These are phyloP conservation scores for Acinonyx jubatus DNA, from an alignment of 2,113 vertebrate species.

Conservation along the genomic window DNA sequence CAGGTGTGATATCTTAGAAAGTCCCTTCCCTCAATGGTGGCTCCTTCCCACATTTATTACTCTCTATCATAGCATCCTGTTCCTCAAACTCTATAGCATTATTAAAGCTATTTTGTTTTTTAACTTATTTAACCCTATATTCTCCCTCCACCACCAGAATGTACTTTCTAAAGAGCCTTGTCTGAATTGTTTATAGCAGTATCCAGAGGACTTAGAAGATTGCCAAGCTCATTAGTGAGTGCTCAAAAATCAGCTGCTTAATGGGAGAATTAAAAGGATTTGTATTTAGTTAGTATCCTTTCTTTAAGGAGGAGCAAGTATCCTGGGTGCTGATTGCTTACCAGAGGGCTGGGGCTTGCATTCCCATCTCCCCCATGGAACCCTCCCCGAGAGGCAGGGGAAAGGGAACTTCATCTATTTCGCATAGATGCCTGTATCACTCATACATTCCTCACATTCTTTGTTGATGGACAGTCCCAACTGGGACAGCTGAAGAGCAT, in stretches of 20 bases:
- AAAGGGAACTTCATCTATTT: constrained; percentile 51
- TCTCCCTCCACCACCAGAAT: not conserved
- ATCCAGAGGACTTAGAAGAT: not conserved
- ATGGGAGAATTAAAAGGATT: not conserved
- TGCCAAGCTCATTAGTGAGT: not conserved
- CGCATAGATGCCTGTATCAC: not conserved
- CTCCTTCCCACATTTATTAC: not conserved
- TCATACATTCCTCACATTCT: constrained; percentile 65
- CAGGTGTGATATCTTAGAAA: not conserved
- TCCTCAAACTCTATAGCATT: not conserved
- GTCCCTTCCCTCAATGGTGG: not conserved
- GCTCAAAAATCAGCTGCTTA: not conserved
- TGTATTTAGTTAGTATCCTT: not conserved
- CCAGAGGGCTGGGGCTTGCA: too few species aligned
- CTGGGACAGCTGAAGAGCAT: constrained; percentile 58
- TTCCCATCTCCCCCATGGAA: not conserved
- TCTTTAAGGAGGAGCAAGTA: not conserved
- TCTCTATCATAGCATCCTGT: not conserved
- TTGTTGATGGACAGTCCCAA: constrained; percentile 57
- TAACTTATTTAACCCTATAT: not conserved
- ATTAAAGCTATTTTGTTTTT: constrained; percentile 19
- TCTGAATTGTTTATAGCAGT: not conserved
- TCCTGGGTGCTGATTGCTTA: not conserved
- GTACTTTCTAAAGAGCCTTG: not conserved
- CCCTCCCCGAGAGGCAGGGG: not conserved